These are phyloP conservation scores for Blastobasis lacticolella DNA, from an alignment of 2,888 invertebrate genomes.

Conservation along the genomic window DNA sequence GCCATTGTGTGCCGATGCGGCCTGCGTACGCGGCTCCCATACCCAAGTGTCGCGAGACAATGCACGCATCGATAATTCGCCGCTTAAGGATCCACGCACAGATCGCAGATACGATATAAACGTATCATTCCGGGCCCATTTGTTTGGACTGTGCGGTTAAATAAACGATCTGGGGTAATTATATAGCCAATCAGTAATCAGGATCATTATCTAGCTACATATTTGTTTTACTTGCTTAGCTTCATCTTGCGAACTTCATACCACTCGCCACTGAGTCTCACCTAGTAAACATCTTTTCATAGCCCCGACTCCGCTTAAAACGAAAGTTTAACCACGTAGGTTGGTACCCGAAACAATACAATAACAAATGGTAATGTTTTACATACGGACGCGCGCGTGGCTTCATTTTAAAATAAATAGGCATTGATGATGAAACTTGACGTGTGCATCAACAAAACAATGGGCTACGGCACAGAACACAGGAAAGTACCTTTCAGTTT, in stretches of 20 bases:
- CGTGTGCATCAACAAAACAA: conserved; percentile 42
- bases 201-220: too few species aligned
- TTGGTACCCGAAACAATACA: conserved; percentile 48
- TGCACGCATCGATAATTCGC: conserved; percentile 58
- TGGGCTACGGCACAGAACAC: conserved; percentile 27
- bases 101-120: too few species aligned
- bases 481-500: too few species aligned
- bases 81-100: conserved; percentile 42
- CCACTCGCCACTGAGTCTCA: too few species aligned
- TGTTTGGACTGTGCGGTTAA: too few species aligned
- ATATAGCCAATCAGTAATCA: too few species aligned
- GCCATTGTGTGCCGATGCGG: conserved; percentile 64
- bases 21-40: conserved; percentile 56
- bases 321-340: conserved; percentile 17
- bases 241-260: too few species aligned
- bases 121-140: too few species aligned
- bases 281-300: too few species aligned
- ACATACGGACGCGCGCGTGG: conserved; percentile 49
- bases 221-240: too few species aligned
- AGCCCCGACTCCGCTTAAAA: too few species aligned
- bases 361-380: conserved; percentile 44
- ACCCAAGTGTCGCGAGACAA: conserved; percentile 59
- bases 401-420: conserved; percentile 46
- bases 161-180: too few species aligned
- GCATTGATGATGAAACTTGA: conserved; percentile 51